These are phyloP conservation scores for Clarias magur DNA, from an alignment of 2,113 vertebrate genomes.

Conservation along the genomic window DNA sequence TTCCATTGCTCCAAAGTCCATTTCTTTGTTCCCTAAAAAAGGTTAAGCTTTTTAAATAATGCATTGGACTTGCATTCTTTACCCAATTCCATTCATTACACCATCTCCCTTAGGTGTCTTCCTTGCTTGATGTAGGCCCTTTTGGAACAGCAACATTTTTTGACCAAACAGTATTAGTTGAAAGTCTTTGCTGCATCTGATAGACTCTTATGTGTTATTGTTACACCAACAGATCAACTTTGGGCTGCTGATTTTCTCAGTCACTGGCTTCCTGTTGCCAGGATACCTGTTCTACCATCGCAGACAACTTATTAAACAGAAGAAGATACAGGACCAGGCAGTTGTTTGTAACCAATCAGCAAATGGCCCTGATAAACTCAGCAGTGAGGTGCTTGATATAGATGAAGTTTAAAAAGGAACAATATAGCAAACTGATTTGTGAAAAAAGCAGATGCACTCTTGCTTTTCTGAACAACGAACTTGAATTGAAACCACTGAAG, in stretches of 20 bases:
- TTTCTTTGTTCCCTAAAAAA: too few relatives aligned
- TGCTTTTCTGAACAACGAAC: neutral
- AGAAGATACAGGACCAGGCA: slow-evolving; percentile 27
- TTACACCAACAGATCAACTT: slow-evolving; percentile 69
- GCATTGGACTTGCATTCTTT: too few relatives aligned
- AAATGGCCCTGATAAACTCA: slow-evolving; percentile 7
- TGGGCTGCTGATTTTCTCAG: slow-evolving; percentile 75
- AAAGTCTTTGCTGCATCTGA: neutral
- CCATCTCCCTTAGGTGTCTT: too few relatives aligned
- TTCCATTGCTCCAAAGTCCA: too few relatives aligned
- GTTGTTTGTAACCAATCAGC: slow-evolving; percentile 43
- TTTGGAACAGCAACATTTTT: too few relatives aligned
- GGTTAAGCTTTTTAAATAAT: too few relatives aligned
- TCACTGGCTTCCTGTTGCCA: slow-evolving; percentile 80
- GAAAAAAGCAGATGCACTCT: neutral
- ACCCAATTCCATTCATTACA: too few relatives aligned
- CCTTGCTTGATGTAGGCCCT: too few relatives aligned
- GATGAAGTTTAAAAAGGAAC: slow-evolving; percentile 25
- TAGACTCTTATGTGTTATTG: slow-evolving; percentile 14
- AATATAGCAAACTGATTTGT: neutral
- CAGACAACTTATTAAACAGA: slow-evolving; percentile 60
- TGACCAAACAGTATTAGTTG: too few relatives aligned
- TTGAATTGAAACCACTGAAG: neutral
- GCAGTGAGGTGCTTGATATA: slow-evolving; percentile 47
- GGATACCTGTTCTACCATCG: slow-evolving; percentile 78